phyloP scores from a whole-genome alignment of 2,797 vertebrate species.

The Eulemur rubriventer region DNA sequence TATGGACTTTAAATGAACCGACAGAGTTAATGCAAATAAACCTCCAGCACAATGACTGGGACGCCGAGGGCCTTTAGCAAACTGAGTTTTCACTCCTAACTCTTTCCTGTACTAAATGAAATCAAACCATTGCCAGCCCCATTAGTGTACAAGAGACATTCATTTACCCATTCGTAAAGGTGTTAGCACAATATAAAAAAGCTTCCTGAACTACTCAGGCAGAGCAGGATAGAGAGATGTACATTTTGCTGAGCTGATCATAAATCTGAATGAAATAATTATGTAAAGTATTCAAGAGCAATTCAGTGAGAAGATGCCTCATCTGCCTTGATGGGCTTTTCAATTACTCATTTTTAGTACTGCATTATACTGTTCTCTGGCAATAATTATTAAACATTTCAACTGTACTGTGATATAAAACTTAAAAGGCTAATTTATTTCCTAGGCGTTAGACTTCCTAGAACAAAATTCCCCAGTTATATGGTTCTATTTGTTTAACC shows the following conservation, averaged over 20 bases:
- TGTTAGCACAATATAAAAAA: neutral
- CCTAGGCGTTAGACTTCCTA: constrained; percentile 44
- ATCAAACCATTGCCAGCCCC: neutral
- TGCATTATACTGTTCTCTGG: constrained; percentile 64
- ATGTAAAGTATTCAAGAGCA: constrained; percentile 71
- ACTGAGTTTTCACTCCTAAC: neutral
- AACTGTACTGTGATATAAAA: constrained; percentile 61
- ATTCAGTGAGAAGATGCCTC: constrained; percentile 70
- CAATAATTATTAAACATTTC: constrained; percentile 78
- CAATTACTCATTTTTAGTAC: constrained; percentile 78
- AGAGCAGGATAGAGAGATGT: neutral
- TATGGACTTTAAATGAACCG: neutral
- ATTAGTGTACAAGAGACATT: neutral
- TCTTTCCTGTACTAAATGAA: constrained; percentile 28
- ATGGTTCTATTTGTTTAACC: constrained; percentile 54
- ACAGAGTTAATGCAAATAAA: neutral
- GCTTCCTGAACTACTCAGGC: constrained; percentile 1
- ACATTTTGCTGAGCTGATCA: constrained; percentile 57
- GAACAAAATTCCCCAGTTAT: constrained; percentile 26
- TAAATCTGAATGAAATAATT: constrained; percentile 79
- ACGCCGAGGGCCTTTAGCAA: neutral
- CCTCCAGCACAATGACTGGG: neutral
- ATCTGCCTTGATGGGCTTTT: constrained; percentile 75
- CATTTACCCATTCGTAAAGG: neutral
- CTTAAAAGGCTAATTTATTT: constrained; percentile 75